phyloP scores from a whole-genome alignment of 37 sponge, comb jelly and placozoan genomes.

The Sycon ciliatum region DNA sequence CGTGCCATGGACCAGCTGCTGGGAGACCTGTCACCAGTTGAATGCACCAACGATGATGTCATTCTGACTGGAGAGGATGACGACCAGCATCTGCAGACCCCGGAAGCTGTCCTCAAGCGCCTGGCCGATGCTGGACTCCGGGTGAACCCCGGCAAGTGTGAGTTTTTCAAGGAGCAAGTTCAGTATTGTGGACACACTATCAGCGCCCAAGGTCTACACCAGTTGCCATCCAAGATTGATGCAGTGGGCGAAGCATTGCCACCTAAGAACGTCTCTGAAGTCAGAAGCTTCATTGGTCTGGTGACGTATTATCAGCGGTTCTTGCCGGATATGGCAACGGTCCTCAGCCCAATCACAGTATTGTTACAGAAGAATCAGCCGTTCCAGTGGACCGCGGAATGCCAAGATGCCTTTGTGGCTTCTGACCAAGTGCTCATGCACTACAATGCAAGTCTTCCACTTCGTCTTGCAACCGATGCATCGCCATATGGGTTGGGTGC shows the following conservation, averaged over 20 bases:
- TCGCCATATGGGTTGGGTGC: conserved; percentile 37
- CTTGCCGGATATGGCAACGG: conserved; percentile 24
- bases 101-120: conserved; percentile 18
- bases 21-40: conserved; percentile 19
- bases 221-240: background rate
- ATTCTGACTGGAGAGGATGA: background rate
- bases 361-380: conserved; percentile 1
- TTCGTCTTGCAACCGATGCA: conserved; percentile 22
- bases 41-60: conserved; percentile 29
- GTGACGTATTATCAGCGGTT: conserved; percentile 30
- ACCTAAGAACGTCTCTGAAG: conserved; percentile 18
- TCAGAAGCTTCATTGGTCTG: conserved; percentile 36
- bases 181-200: conserved; percentile 33
- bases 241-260: background rate
- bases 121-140: conserved; percentile 17
- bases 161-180: conserved; percentile 16
- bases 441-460: conserved; percentile 19
- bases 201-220: conserved; percentile 18
- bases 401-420: conserved; percentile 15
- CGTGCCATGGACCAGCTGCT: conserved; percentile 36
- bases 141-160: conserved; percentile 23
- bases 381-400: conserved; percentile 24
- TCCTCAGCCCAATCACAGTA: conserved; percentile 18
- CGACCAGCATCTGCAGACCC: conserved; percentile 9
- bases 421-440: conserved; percentile 27